Evolutionary conservation across 2,113 vertebrate species (phyloP).

Genomic region (Bufo bufo): DNA sequence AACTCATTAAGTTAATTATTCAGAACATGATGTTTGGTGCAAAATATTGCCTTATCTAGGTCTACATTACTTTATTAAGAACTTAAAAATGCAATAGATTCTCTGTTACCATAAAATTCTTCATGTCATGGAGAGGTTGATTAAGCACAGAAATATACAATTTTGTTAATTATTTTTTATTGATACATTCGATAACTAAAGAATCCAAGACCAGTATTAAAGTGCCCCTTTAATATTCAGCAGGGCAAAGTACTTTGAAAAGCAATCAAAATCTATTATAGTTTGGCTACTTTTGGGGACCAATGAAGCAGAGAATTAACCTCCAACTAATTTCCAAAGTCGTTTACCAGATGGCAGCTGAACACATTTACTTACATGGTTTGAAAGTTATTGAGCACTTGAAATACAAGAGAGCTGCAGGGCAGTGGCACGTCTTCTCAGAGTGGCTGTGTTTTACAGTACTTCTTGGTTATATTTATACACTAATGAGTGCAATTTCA

Average conservation of each 20-base stretch:
- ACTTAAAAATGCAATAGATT: constrained; percentile 57
- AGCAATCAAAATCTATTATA: constrained; percentile 76
- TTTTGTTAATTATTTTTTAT: constrained; percentile 65
- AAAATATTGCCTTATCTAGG: not conserved
- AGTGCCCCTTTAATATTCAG: constrained; percentile 67
- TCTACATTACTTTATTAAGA: constrained; percentile 49
- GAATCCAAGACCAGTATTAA: constrained; percentile 60
- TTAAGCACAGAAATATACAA: constrained; percentile 65
- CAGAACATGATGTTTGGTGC: constrained; percentile 50
- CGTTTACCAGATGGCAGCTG: constrained; percentile 69
- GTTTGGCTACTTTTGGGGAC: constrained; percentile 69
- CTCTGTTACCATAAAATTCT: constrained; percentile 63
- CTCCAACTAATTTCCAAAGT: constrained; percentile 78
- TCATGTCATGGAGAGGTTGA: constrained; percentile 63
- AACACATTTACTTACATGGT: constrained; percentile 62
- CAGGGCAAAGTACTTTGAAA: constrained; percentile 66
- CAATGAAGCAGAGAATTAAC: constrained; percentile 79
- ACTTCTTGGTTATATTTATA: constrained; percentile 27
- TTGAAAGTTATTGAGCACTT: constrained; percentile 61
- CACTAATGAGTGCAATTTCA: constrained; percentile 27
- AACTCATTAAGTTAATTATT: constrained; percentile 50
- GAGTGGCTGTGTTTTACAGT: not conserved
- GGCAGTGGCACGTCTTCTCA: constrained; percentile 56
- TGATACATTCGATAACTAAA: constrained; percentile 66
- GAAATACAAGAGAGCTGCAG: constrained; percentile 61